Percentiles rank a stretch among this genome's conserved stretches.
phyloP scores from a whole-genome alignment of 2,797 vertebrate genomes.

The Ataeniobius toweri region DNA sequence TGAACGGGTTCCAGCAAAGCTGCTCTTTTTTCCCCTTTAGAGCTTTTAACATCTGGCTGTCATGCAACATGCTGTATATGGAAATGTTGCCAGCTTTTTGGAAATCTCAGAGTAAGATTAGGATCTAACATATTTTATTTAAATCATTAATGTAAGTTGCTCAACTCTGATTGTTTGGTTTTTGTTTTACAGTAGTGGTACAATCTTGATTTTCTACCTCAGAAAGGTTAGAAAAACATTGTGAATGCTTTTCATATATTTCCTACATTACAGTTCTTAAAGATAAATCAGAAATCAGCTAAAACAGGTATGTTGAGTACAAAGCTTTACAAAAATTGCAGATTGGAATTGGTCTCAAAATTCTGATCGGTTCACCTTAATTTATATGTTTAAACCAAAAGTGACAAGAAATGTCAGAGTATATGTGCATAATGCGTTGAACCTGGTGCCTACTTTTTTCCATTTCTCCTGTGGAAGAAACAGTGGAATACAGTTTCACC shows the following conservation, averaged over 20 bases:
- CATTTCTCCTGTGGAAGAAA: constrained; percentile 46
- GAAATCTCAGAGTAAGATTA: neutral
- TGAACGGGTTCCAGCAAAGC: neutral
- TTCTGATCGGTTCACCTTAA: too few relatives aligned
- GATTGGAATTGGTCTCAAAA: neutral
- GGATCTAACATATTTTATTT: neutral
- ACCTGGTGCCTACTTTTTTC: constrained; percentile 31
- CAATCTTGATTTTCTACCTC: neutral
- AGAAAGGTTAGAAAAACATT: neutral
- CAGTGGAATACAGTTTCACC: constrained; percentile 44
- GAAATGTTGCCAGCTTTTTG: neutral
- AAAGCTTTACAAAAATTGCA: neutral
- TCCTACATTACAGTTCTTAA: neutral
- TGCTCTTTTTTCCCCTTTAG: neutral
- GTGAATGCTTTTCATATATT: too few relatives aligned
- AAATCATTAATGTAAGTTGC: neutral
- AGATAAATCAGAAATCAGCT: neutral
- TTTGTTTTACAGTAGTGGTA: neutral
- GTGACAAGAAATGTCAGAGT: constrained; percentile 8
- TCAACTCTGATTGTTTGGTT: neutral
- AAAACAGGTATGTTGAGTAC: neutral
- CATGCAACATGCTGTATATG: neutral
- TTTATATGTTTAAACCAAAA: constrained; percentile 6
- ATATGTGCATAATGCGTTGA: constrained; percentile 30
- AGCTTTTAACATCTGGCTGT: neutral